phyloP scores from a whole-genome alignment of 2,797 vertebrate species.

The Halcyon smyrnensis region DNA sequence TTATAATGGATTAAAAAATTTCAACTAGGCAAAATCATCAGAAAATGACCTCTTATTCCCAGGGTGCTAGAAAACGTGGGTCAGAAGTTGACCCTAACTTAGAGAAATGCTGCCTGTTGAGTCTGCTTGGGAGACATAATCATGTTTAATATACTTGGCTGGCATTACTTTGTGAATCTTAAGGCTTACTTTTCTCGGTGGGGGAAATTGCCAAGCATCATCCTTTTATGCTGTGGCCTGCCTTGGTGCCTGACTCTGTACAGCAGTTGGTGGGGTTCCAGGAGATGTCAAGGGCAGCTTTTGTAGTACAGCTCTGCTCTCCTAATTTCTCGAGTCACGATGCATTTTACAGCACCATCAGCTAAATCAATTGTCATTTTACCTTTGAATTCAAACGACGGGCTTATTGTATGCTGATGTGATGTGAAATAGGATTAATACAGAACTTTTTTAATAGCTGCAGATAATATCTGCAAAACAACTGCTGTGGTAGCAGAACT shows the following conservation, averaged over 20 bases:
- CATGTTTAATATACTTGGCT: background rate
- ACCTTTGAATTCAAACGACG: background rate
- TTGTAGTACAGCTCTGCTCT: background rate
- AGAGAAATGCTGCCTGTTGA: background rate
- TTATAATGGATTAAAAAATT: background rate
- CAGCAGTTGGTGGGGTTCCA: background rate
- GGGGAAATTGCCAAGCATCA: background rate
- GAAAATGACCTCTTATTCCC: background rate
- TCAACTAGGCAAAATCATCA: background rate
- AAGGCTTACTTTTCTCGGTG: background rate
- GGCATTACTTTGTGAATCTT: background rate
- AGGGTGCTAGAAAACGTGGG: background rate
- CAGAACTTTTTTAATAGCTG: background rate
- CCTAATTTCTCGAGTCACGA: background rate
- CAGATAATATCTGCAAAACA: constrained; percentile 1
- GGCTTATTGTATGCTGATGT: constrained; percentile 27
- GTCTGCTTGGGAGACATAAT: background rate
- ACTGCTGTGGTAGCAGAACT: constrained; percentile 14
- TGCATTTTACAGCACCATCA: background rate
- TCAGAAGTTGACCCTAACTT: background rate
- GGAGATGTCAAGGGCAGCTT: background rate
- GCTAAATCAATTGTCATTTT: constrained; percentile 10
- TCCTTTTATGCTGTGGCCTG: background rate
- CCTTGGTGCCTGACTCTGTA: background rate
- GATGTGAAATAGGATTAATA: constrained; percentile 41